Percentiles rank a stretch among this genome's conserved stretches.
phyloP scores from a whole-genome alignment of 2,888 invertebrate genomes.

The Onchidella celtica region DNA sequence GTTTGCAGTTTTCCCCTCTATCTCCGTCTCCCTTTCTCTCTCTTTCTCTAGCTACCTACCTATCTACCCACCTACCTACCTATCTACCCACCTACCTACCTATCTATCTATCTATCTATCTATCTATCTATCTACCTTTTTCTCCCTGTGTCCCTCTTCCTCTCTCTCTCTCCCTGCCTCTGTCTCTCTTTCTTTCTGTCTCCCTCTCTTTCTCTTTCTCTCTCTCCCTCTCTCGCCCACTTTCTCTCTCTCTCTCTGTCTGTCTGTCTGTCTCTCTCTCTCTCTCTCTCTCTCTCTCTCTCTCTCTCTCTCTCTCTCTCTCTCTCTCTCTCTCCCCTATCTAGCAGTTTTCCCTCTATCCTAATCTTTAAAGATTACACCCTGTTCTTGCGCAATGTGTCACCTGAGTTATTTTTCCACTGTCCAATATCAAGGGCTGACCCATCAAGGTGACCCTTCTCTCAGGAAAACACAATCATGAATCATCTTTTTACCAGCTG shows the following conservation, averaged over 20 bases:
- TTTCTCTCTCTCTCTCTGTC: slow-evolving; percentile 11
- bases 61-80: too few relatives aligned
- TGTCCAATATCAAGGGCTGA: too few relatives aligned
- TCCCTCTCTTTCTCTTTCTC: slow-evolving; percentile 8
- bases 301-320: slow-evolving; percentile 18
- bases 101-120: background rate
- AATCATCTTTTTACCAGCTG: too few relatives aligned
- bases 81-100: background rate
- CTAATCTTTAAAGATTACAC: background rate
- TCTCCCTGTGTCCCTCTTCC: background rate
- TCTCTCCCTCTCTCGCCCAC: slow-evolving; percentile 2
- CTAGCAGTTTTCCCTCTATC: background rate
- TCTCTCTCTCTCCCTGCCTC: slow-evolving; percentile 9
- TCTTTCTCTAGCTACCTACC: background rate
- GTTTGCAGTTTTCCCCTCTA: background rate
- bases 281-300: slow-evolving; percentile 17
- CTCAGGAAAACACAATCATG: too few relatives aligned
- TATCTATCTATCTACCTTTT: slow-evolving; percentile 1
- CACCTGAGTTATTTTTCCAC: too few relatives aligned
- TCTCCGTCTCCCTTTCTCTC: background rate
- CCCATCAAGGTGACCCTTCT: too few relatives aligned
- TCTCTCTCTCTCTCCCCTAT: slow-evolving; percentile 21
- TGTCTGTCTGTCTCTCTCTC: slow-evolving; percentile 8
- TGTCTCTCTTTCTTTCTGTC: background rate
- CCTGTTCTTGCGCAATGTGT: too few relatives aligned